These are phyloP conservation scores for Tupaia chinensis DNA, from an alignment of 2,113 vertebrate genomes.

Conservation along the genomic window DNA sequence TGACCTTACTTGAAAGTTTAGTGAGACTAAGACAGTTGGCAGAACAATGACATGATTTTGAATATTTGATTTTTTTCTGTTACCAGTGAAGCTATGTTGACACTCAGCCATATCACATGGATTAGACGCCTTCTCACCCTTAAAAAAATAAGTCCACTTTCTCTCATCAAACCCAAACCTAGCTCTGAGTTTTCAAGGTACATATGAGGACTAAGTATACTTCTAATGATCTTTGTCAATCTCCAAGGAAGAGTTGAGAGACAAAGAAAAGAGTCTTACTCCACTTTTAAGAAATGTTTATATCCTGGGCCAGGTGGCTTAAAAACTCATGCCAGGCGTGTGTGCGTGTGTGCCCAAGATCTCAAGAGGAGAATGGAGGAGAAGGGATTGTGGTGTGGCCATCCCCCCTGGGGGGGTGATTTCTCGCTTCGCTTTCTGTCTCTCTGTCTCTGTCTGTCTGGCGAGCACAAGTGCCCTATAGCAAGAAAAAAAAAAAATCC, in stretches of 20 bases:
- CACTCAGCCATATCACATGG: neutral
- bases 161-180: neutral
- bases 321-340: no score
- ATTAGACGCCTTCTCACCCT: neutral
- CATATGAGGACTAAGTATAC: neutral
- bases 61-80: constrained; percentile 14
- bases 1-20: constrained; percentile 19
- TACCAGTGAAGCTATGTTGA: neutral
- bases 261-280: neutral
- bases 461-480: no score
- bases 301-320: no score
- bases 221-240: neutral
- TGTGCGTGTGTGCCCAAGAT: no score
- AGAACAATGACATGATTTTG: neutral
- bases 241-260: neutral
- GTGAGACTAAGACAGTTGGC: neutral
- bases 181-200: neutral
- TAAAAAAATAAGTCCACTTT: neutral
- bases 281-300: neutral
- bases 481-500: no score
- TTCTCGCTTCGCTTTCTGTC: no score
- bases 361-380: no score
- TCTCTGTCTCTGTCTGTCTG: no score
- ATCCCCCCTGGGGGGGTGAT: no score
- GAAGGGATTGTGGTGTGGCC: no score